phyloP scores from a whole-genome alignment of 1,140 invertebrate genomes.

The Proales similis region DNA sequence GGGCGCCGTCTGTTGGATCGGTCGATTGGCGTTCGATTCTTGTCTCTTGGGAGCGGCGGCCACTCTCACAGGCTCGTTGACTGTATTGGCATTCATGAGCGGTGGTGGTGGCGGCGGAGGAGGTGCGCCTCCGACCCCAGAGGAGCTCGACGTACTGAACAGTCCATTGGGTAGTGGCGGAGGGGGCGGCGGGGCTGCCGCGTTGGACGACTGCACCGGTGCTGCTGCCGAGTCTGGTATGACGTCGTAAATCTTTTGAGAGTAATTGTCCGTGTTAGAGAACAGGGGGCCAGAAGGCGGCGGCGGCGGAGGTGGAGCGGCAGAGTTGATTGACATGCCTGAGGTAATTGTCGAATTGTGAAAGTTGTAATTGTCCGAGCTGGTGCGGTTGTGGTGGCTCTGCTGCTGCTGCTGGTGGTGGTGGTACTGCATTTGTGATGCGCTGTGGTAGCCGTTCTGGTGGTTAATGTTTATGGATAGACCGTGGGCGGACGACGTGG shows the following conservation, averaged over 20 bases:
- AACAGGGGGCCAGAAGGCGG: neutral
- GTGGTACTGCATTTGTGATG: conserved; percentile 3
- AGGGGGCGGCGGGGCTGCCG: neutral
- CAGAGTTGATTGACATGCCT: conserved; percentile 2
- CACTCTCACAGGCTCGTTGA: too few species aligned
- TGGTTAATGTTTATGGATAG: conserved; percentile 12
- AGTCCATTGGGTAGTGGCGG: conserved; percentile 32
- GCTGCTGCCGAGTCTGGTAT: neutral
- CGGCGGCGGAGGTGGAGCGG: conserved; percentile 1
- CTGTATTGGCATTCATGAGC: too few species aligned
- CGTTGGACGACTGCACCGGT: neutral
- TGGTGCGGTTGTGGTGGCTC: neutral
- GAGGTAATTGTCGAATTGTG: neutral
- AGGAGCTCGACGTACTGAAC: conserved; percentile 32
- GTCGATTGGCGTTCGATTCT: too few species aligned
- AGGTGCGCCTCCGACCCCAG: neutral
- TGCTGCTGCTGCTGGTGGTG: neutral
- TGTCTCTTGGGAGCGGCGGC: too few species aligned
- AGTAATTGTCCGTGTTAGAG: neutral
- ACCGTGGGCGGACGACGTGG: neutral
- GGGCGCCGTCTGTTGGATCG: too few species aligned
- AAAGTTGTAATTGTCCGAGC: neutral
- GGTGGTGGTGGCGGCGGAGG: too few species aligned
- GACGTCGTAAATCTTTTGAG: conserved; percentile 19
- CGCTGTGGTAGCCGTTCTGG: conserved; percentile 3